These are phyloP conservation scores for Myotis lucifugus DNA, from an alignment of 2,113 vertebrate genomes.

Conservation along the genomic window DNA sequence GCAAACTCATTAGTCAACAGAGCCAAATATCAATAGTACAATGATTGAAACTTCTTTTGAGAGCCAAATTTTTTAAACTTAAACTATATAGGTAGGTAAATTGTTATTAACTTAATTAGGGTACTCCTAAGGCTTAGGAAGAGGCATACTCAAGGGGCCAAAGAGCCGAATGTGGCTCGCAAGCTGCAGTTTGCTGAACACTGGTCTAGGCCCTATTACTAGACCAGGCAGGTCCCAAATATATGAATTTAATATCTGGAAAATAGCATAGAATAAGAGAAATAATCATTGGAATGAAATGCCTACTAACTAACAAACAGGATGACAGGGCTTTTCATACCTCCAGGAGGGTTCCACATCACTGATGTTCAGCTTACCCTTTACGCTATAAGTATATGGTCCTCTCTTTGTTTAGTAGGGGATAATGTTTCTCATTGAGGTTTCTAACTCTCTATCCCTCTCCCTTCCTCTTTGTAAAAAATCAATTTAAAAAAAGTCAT, in stretches of 20 bases:
- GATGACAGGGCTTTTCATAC: background rate
- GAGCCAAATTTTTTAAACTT: too few relatives aligned
- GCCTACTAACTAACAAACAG: background rate
- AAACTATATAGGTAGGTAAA: too few relatives aligned
- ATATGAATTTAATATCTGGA: background rate
- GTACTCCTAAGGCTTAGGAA: too few relatives aligned
- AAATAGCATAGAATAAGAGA: background rate
- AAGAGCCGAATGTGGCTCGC: too few relatives aligned
- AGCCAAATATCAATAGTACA: too few relatives aligned
- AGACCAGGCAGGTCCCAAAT: background rate
- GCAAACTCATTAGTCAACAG: too few relatives aligned
- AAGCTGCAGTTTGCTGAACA: background rate
- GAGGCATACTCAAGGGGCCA: too few relatives aligned
- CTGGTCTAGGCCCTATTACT: background rate
- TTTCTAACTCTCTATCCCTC: too few relatives aligned
- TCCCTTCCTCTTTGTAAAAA: too few relatives aligned
- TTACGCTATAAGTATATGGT: background rate
- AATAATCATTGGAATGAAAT: background rate
- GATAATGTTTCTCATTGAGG: background rate
- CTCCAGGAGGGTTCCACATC: background rate
- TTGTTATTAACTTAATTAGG: too few relatives aligned
- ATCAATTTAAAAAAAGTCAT: background rate
- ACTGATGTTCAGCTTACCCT: background rate
- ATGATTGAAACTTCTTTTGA: too few relatives aligned
- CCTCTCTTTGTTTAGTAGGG: background rate